phyloP scores from a whole-genome alignment of 2,797 vertebrate species.

The Falco cherrug region DNA sequence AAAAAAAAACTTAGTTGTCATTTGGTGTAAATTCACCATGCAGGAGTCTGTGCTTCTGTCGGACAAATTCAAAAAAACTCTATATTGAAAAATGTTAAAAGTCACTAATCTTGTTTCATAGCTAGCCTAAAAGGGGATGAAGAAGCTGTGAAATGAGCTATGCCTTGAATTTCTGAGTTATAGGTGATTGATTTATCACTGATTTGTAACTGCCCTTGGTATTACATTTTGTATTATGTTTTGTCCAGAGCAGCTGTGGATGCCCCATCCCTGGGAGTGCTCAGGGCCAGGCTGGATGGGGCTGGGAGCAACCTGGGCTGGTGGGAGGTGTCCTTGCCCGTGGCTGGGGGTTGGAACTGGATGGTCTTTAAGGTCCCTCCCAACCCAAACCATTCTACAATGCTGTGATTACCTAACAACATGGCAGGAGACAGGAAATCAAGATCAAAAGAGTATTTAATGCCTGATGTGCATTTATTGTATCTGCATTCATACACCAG shows the following conservation, averaged over 20 bases:
- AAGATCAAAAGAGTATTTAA: slow-evolving; percentile 19
- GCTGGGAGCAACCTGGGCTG: too few relatives aligned
- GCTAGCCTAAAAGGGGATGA: background rate
- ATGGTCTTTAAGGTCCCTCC: too few relatives aligned
- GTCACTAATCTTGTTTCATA: background rate
- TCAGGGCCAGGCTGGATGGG: too few relatives aligned
- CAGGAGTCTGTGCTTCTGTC: background rate
- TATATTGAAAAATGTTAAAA: background rate
- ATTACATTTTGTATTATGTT: background rate
- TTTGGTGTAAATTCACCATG: background rate
- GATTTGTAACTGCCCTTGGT: background rate
- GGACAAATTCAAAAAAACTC: background rate
- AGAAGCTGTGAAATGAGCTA: background rate
- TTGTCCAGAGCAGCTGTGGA: too few relatives aligned
- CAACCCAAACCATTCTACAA: too few relatives aligned
- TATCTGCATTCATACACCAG: background rate
- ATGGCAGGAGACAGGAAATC: background rate
- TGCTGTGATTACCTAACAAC: background rate
- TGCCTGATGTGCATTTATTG: background rate
- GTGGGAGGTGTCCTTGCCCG: too few relatives aligned
- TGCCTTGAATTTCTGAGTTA: background rate
- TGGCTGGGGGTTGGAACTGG: too few relatives aligned
- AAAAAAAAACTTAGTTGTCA: background rate
- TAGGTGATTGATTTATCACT: background rate
- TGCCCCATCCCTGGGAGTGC: too few relatives aligned